Evolutionary conservation across 2,888 invertebrate species (phyloP).

Genomic region (Rhogogaster chlorosoma): DNA sequence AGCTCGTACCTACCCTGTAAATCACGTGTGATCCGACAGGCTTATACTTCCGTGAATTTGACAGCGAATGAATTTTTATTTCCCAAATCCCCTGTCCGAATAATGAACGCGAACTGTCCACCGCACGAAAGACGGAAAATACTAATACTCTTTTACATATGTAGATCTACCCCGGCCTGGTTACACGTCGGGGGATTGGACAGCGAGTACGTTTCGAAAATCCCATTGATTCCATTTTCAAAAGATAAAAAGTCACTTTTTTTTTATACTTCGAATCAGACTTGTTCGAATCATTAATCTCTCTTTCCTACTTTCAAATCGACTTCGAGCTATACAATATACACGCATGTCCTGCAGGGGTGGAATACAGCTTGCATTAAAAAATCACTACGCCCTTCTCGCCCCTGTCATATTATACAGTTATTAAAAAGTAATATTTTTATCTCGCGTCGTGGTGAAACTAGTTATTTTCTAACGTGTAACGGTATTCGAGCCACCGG

Average conservation of each 20-base stretch:
- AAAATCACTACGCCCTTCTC: neutral
- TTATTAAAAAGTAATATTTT: neutral
- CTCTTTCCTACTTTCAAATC: neutral
- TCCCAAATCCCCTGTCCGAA: slow-evolving; percentile 45
- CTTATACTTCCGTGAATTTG: slow-evolving; percentile 47
- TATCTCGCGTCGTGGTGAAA: neutral
- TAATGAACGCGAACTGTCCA: slow-evolving; percentile 32
- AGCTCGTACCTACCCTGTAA: slow-evolving; percentile 32
- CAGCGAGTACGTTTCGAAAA: neutral
- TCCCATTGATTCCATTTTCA: neutral
- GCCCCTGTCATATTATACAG: neutral
- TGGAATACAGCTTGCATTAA: neutral
- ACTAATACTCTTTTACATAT: slow-evolving; percentile 30
- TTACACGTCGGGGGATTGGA: neutral
- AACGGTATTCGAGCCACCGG: neutral
- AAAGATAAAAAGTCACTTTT: neutral
- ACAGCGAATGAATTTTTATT: slow-evolving; percentile 50
- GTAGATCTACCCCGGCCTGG: neutral
- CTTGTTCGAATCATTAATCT: neutral
- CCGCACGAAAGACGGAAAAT: slow-evolving; percentile 17
- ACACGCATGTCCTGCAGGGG: too few relatives aligned
- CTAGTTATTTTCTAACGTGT: neutral
- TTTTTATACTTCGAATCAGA: too few relatives aligned
- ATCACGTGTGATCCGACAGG: slow-evolving; percentile 49
- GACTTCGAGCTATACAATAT: too few relatives aligned